Conservation (phyloP, 2,888 invertebrate species). For the Cheilosia impressa region DNA sequence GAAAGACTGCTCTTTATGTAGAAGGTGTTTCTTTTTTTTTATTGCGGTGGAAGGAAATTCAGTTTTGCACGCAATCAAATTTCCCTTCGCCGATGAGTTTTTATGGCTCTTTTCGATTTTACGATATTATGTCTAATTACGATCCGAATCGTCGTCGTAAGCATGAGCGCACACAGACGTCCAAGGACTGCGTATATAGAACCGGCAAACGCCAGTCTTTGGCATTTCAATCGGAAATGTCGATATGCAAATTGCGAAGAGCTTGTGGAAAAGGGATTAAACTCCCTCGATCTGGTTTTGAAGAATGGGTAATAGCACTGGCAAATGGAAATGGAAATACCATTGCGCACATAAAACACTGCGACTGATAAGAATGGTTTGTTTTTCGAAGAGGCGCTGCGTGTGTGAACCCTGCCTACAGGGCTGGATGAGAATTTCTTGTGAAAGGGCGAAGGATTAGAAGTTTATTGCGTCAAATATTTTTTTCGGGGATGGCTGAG, state of each 20-base stretch:
- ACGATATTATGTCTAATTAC: conserved; percentile 74
- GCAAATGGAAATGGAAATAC: conserved; percentile 44
- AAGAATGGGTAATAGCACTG: conserved; percentile 34
- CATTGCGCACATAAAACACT: conserved; percentile 55
- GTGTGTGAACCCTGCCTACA: background rate
- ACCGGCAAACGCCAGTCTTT: conserved; percentile 6
- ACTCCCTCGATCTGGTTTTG: conserved; percentile 16
- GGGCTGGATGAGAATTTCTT: too few relatives aligned
- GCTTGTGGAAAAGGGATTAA: conserved; percentile 50
- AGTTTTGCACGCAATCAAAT: conserved; percentile 73
- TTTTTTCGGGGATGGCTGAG: conserved; percentile 20
- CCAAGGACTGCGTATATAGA: conserved; percentile 16
- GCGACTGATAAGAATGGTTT: conserved; percentile 52
- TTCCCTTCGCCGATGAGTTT: conserved; percentile 42
- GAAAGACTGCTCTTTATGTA: conserved; percentile 35
- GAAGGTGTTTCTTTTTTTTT: conserved; percentile 5
- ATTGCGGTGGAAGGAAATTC: conserved; percentile 22
- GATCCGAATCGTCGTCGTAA: conserved; percentile 54
- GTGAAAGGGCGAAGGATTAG: background rate
- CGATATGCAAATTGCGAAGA: conserved; percentile 70
- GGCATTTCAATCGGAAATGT: conserved; percentile 36
- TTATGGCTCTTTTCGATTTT: conserved; percentile 64
- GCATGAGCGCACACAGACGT: background rate
- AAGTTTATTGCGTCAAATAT: conserved; percentile 23
- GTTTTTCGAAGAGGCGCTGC: conserved; percentile 5